A percentile compares a stretch with the other conserved stretches of the same genome.
phyloP scores from a whole-genome alignment of 1,140 invertebrate species.

The Macrobrachium nipponense region DNA sequence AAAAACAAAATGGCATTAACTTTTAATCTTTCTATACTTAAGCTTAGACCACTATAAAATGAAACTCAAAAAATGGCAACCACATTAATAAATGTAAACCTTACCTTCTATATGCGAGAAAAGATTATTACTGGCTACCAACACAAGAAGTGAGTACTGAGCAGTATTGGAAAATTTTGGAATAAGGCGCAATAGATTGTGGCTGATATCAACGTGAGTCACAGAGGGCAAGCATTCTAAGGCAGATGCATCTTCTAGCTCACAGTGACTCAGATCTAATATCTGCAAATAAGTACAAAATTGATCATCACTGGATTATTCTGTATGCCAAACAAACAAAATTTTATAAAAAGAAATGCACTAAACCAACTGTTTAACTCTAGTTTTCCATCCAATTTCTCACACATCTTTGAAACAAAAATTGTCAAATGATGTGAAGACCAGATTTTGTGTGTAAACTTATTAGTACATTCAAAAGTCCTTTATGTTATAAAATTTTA shows the following conservation, averaged over 20 bases:
- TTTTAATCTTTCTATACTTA: too few relatives aligned
- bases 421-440: too few relatives aligned
- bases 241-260: conserved; percentile 31
- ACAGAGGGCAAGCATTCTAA: conserved; percentile 23
- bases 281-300: conserved; percentile 1
- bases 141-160: conserved; percentile 17
- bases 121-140: conserved; percentile 32
- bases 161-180: conserved; percentile 22
- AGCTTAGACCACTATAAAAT: too few relatives aligned
- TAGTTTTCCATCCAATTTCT: too few relatives aligned
- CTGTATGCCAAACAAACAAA: not conserved
- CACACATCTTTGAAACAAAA: too few relatives aligned
- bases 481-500: too few relatives aligned
- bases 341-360: not conserved
- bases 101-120: conserved; percentile 30
- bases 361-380: not conserved
- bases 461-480: too few relatives aligned
- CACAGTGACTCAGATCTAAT: conserved; percentile 40
- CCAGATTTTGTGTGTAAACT: too few relatives aligned
- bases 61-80: not conserved
- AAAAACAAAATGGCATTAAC: too few relatives aligned
- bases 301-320: not conserved
- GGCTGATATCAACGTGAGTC: conserved; percentile 12
- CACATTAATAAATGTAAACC: not conserved
- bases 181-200: conserved; percentile 22